Conservation (phyloP, 2,797 vertebrate genomes). For the Anabas testudineus region DNA sequence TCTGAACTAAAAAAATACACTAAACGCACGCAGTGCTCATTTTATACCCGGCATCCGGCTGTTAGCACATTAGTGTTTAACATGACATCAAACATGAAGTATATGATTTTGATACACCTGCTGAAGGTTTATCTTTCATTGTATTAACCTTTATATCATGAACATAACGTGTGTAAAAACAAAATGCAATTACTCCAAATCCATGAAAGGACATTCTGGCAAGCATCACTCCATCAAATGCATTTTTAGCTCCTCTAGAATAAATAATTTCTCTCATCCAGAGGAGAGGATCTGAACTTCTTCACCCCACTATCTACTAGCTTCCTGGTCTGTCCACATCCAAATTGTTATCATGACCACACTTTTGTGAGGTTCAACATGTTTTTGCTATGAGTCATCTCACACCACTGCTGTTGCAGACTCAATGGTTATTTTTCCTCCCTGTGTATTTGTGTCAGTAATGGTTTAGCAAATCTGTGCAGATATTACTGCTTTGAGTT, state of each 20-base stretch:
- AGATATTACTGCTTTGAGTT: background rate
- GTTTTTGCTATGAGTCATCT: constrained; percentile 34
- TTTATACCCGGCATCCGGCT: too few relatives aligned
- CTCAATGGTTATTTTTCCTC: constrained; percentile 7
- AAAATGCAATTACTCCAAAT: too few relatives aligned
- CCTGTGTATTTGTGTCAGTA: constrained; percentile 10
- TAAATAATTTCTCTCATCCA: background rate
- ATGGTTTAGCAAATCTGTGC: constrained; percentile 18
- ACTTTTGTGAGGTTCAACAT: constrained; percentile 23
- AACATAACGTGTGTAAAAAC: constrained; percentile 4
- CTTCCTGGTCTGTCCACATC: constrained; percentile 1
- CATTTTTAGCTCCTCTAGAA: background rate
- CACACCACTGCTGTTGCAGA: constrained; percentile 33
- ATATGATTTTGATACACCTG: too few relatives aligned
- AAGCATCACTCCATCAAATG: constrained; percentile 1
- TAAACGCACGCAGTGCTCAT: too few relatives aligned
- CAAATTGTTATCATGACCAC: constrained; percentile 29
- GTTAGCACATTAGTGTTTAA: too few relatives aligned
- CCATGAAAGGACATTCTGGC: constrained; percentile 2
- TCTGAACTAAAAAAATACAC: too few relatives aligned
- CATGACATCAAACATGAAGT: too few relatives aligned
- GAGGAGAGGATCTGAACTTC: constrained; percentile 8
- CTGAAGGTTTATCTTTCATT: too few relatives aligned
- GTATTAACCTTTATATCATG: too few relatives aligned
- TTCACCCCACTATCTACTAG: constrained; percentile 9